Percentiles rank a stretch among this genome's conserved stretches.
Conservation (phyloP, 2,113 vertebrate genomes). For the Pionites leucogaster region DNA sequence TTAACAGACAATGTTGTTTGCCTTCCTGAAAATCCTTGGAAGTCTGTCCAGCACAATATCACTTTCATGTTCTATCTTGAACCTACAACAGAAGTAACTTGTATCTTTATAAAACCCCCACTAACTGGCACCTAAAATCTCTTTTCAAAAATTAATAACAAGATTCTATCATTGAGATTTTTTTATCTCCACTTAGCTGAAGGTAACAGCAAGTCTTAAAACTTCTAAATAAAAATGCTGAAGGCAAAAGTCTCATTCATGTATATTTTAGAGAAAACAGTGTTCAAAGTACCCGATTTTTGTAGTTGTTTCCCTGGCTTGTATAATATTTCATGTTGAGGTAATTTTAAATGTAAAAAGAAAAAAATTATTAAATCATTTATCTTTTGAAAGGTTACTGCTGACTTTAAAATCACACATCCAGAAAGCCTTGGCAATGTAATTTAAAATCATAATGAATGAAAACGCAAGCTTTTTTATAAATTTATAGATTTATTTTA, state of each 20-base stretch:
- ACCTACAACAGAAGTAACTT: background rate
- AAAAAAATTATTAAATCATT: slow-evolving; percentile 32
- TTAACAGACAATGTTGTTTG: background rate
- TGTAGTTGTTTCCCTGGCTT: background rate
- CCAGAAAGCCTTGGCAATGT: slow-evolving; percentile 5
- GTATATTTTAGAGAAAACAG: background rate
- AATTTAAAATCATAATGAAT: background rate
- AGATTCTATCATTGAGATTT: background rate
- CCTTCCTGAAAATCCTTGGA: slow-evolving; percentile 15
- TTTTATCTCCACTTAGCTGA: background rate
- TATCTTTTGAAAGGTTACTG: slow-evolving; percentile 24
- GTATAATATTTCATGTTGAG: background rate
- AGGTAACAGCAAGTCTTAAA: slow-evolving; percentile 19
- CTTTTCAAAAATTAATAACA: background rate
- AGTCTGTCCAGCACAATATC: background rate
- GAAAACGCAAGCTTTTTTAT: background rate
- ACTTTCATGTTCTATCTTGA: slow-evolving; percentile 11
- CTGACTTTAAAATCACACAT: background rate
- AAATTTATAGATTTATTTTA: background rate
- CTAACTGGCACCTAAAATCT: background rate
- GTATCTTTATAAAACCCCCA: background rate
- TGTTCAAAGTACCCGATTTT: background rate
- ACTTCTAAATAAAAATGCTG: background rate
- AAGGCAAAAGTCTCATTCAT: background rate
- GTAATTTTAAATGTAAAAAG: background rate